A percentile compares a stretch with the other conserved stretches of the same genome.
Conservation (phyloP, 1,140 invertebrate genomes). For the Drosophila burlai region DNA sequence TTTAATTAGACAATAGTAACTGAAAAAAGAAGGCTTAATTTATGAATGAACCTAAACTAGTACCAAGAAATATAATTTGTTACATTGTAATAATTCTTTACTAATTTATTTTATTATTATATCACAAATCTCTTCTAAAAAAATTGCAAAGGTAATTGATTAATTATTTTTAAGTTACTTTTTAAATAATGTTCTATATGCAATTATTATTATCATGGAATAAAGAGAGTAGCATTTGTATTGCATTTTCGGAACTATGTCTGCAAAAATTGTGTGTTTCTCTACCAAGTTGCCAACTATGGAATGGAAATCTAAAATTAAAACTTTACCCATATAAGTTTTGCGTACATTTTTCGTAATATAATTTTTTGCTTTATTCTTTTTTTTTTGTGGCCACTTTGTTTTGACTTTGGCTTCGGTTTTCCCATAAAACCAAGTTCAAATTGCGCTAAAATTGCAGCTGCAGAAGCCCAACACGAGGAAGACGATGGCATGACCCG, state of each 20-base stretch:
- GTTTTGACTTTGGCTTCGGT: constrained; percentile 37
- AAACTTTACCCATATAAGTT: constrained; percentile 16
- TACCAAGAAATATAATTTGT: no score
- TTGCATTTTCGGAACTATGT: neutral
- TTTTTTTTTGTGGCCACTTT: constrained; percentile 8
- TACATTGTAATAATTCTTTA: neutral
- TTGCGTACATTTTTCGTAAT: neutral
- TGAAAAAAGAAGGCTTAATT: no score
- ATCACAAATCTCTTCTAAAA: no score
- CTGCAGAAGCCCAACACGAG: constrained; percentile 7
- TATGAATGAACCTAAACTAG: no score
- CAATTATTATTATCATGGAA: neutral
- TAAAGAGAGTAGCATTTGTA: neutral
- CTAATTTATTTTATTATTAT: neutral
- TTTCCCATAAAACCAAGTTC: constrained; percentile 47
- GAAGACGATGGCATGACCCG: constrained; percentile 49
- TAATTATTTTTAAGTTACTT: neutral
- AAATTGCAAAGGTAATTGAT: no score
- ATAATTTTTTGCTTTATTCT: neutral
- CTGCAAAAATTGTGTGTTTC: neutral
- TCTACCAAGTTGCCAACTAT: neutral
- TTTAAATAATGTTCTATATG: neutral
- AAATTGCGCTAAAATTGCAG: constrained; percentile 44
- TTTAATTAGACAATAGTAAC: neutral
- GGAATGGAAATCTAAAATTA: constrained; percentile 19